Percentiles rank a stretch among this genome's conserved stretches.
Evolutionary conservation across 2,113 vertebrate genomes (phyloP).

Genomic region (Ageneiosus marmoratus): DNA sequence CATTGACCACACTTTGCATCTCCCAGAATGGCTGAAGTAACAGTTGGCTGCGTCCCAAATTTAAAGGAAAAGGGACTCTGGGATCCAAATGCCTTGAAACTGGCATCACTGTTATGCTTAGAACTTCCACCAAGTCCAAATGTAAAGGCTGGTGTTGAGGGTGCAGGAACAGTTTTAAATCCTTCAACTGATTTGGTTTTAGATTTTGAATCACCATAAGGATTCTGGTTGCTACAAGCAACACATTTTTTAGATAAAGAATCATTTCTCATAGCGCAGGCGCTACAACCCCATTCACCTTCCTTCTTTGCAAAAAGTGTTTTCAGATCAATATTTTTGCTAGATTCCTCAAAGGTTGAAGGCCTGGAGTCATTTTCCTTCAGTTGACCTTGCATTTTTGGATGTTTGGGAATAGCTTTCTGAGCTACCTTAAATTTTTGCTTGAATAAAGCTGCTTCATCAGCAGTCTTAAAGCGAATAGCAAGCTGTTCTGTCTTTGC

Average conservation of each 20-base stretch:
- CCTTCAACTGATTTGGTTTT: slow-evolving; percentile 54
- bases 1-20: not conserved
- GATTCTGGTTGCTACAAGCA: slow-evolving; percentile 74
- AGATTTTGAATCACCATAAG: slow-evolving; percentile 58
- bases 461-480: slow-evolving; percentile 93
- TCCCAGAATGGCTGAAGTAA: slow-evolving; percentile 14
- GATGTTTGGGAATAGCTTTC: slow-evolving; percentile 65
- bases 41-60: slow-evolving; percentile 64
- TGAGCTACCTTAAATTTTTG: slow-evolving; percentile 90
- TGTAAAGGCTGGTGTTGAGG: slow-evolving; percentile 47
- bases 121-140: slow-evolving; percentile 74
- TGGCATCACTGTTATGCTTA: slow-evolving; percentile 52
- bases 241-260: slow-evolving; percentile 69
- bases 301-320: slow-evolving; percentile 79
- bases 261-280: slow-evolving; percentile 79
- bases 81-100: slow-evolving; percentile 65
- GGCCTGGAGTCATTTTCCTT: slow-evolving; percentile 52
- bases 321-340: slow-evolving; percentile 60
- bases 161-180: slow-evolving; percentile 52
- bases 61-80: slow-evolving; percentile 69
- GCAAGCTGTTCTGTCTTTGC: slow-evolving; percentile 92
- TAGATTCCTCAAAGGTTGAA: slow-evolving; percentile 21
- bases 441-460: slow-evolving; percentile 93
- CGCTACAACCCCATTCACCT: slow-evolving; percentile 82
- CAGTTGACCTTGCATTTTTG: slow-evolving; percentile 44